Conservation (phyloP, 53 echinoderm and acorn worm species). For the Antedon mediterranea region DNA sequence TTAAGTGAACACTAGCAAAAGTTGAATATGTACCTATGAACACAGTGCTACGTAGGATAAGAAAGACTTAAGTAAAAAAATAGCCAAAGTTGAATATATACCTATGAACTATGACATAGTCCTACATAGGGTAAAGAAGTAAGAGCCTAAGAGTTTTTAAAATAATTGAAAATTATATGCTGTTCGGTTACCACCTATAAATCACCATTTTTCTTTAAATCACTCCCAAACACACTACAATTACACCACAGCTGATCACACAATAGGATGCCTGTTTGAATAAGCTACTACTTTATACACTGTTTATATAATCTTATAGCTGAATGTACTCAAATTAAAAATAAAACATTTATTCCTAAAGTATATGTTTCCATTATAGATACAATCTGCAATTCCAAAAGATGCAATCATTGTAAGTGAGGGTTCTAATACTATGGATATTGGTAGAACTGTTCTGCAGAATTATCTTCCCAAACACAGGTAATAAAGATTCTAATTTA, state of each 20-base stretch:
- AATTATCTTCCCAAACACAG: conserved; percentile 93
- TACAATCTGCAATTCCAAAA: conserved; percentile 26
- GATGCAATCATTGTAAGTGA: conserved; percentile 90
- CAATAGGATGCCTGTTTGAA: too few species aligned
- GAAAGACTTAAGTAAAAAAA: conserved; percentile 37
- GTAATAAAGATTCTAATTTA: too few species aligned
- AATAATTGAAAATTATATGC: too few species aligned
- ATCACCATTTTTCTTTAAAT: too few species aligned
- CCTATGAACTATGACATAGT: conserved; percentile 96
- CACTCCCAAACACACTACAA: too few species aligned
- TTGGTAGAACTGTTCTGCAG: conserved; percentile 74
- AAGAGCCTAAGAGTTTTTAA: too few species aligned
- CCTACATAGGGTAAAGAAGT: too few species aligned
- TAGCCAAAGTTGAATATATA: conserved; percentile 44
- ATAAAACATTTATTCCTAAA: background rate
- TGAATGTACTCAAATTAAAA: too few species aligned
- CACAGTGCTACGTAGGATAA: conserved; percentile 63
- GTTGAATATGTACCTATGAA: conserved; percentile 85
- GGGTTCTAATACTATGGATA: conserved; percentile 98
- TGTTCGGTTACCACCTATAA: too few species aligned
- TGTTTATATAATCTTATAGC: too few species aligned
- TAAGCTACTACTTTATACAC: too few species aligned
- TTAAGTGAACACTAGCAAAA: conserved; percentile 38
- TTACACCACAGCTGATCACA: too few species aligned
- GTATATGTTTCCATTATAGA: background rate